Conservation (phyloP, 2,888 invertebrate species). For the Branchipolynoe longqiensis region DNA sequence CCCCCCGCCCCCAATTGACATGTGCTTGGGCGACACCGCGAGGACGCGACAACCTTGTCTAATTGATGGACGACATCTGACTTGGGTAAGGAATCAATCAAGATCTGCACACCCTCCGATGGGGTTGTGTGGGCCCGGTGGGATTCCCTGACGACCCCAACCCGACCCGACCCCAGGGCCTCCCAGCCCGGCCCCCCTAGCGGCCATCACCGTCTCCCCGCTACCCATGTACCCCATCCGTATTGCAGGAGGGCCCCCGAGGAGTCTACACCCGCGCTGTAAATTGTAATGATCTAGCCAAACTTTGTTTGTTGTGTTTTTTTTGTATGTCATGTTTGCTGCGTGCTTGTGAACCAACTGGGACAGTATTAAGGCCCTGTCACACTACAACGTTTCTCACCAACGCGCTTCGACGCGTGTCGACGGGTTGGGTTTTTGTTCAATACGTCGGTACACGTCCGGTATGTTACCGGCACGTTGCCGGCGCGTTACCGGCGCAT, state of each 20-base stretch:
- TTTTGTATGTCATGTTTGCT: too few species aligned
- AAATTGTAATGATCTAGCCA: conserved; percentile 31
- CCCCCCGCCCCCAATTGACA: conserved; percentile 16
- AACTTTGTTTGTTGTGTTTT: too few species aligned
- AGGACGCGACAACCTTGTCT: conserved; percentile 42
- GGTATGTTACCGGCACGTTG: too few species aligned
- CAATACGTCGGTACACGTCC: too few species aligned
- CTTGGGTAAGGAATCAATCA: conserved; percentile 53
- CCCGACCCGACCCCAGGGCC: conserved; percentile 36
- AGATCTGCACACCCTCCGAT: conserved; percentile 30
- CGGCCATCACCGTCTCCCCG: too few species aligned
- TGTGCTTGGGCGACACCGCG: conserved; percentile 46
- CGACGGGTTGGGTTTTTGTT: too few species aligned
- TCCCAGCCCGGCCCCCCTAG: background rate
- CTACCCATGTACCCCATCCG: too few species aligned
- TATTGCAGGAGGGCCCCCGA: background rate
- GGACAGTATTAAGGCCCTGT: too few species aligned
- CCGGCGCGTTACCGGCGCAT: too few species aligned
- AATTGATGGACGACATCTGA: conserved; percentile 56
- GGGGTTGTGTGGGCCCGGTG: background rate
- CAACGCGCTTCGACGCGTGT: too few species aligned
- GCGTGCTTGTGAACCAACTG: too few species aligned
- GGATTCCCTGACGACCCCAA: conserved; percentile 13
- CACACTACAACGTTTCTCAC: too few species aligned
- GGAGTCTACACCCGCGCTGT: conserved; percentile 12